Evolutionary conservation across 2,113 vertebrate genomes (phyloP).

Genomic region (Neomonachus schauinslandi): DNA sequence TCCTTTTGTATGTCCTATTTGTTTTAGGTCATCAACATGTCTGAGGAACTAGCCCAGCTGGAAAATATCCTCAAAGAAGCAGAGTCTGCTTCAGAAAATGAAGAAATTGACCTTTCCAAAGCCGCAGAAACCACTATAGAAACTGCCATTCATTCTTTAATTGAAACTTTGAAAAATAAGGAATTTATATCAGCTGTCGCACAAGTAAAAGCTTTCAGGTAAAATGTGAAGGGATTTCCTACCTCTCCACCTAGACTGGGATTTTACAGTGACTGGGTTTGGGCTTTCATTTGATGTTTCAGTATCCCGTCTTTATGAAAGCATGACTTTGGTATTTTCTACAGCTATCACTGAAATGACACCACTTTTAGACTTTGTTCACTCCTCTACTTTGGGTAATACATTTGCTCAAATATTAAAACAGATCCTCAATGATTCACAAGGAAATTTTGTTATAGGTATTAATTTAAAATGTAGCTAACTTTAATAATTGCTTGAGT

Average conservation of each 20-base stretch:
- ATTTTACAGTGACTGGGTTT: not conserved
- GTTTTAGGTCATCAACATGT: constrained; percentile 97
- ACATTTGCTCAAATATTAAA: not conserved
- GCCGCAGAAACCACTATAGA: constrained; percentile 94
- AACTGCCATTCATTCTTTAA: constrained; percentile 96
- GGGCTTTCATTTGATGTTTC: not conserved
- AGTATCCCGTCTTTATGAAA: not conserved
- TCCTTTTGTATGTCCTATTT: not conserved
- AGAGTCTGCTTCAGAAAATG: constrained; percentile 88
- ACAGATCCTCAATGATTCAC: not conserved
- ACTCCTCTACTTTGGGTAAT: not conserved
- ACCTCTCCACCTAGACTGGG: not conserved
- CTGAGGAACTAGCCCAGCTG: constrained; percentile 94
- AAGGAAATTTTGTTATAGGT: not conserved
- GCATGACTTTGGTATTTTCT: not conserved
- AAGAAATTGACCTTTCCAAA: constrained; percentile 91
- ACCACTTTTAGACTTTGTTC: not conserved
- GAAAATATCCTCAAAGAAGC: constrained; percentile 96
- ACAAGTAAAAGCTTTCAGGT: constrained; percentile 98
- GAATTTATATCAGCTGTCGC: constrained; percentile 94
- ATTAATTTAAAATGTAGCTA: not conserved
- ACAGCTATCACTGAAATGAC: not conserved
- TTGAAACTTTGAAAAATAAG: constrained; percentile 93
- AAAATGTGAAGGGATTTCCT: constrained; percentile 37
- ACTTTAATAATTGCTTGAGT: not conserved